Evolutionary conservation across 1,140 invertebrate genomes (phyloP).

Genomic region (Diploscapter pachys): DNA sequence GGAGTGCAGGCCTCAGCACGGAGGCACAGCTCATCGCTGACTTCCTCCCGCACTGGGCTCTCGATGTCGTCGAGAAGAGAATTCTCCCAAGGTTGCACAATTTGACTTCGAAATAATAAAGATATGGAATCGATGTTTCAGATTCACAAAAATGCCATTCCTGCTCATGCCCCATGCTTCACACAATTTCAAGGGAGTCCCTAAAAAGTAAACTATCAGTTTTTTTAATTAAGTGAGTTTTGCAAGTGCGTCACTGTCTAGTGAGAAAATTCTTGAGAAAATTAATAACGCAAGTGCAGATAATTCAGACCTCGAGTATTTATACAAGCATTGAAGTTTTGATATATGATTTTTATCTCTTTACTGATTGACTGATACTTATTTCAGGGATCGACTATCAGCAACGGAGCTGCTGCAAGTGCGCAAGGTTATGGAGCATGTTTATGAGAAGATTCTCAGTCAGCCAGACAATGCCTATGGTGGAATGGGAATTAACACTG

Average conservation of each 20-base stretch:
- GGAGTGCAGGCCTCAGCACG: conserved; percentile 89
- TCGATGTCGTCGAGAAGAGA: conserved; percentile 73
- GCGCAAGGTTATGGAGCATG: conserved; percentile 98
- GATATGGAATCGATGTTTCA: too few species aligned
- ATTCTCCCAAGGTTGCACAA: conserved; percentile 71
- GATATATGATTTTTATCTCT: conserved; percentile 26
- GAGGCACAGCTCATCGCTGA: conserved; percentile 87
- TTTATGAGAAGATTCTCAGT: conserved; percentile 90
- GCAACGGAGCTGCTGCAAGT: conserved; percentile 99
- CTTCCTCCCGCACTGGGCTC: conserved; percentile 91
- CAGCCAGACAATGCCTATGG: conserved; percentile 60
- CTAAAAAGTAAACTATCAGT: conserved; percentile 68
- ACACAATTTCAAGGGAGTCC: not conserved
- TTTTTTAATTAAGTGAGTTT: too few species aligned
- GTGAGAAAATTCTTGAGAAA: too few species aligned
- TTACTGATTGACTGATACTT: conserved; percentile 19
- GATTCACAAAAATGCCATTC: conserved; percentile 96
- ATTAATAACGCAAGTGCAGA: too few species aligned
- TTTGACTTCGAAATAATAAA: too few species aligned
- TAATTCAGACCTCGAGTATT: not conserved
- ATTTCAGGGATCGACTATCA: conserved; percentile 81
- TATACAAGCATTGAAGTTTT: conserved; percentile 19
- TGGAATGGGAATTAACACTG: too few species aligned
- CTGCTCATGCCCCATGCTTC: conserved; percentile 86
- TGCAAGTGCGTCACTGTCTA: too few species aligned